Evolutionary conservation across 2,888 invertebrate species (phyloP).

Genomic region (Rhorus exstirpatorius): DNA sequence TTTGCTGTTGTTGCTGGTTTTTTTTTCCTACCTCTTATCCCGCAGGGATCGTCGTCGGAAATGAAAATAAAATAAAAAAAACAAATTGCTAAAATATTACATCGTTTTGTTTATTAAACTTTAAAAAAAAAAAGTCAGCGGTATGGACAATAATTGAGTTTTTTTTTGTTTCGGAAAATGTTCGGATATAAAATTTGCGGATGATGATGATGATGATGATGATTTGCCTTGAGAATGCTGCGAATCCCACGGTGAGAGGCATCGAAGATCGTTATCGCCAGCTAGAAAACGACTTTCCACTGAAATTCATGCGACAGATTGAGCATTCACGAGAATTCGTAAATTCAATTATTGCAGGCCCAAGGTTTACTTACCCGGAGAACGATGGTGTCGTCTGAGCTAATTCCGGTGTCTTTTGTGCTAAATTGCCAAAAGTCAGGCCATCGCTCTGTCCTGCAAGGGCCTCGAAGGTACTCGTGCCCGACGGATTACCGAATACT

Average conservation of each 20-base stretch:
- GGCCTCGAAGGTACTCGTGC: constrained; percentile 81
- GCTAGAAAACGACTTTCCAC: constrained; percentile 83
- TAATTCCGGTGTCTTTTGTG: constrained; percentile 79
- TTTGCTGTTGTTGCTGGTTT: not conserved
- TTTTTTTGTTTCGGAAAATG: not conserved
- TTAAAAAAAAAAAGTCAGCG: constrained; percentile 2
- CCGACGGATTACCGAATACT: constrained; percentile 80
- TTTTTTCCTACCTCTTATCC: not conserved
- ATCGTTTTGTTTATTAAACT: constrained; percentile 20
- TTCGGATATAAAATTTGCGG: not conserved
- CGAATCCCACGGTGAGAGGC: not conserved
- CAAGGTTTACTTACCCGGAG: constrained; percentile 79
- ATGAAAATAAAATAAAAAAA: constrained; percentile 33
- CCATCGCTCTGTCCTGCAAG: constrained; percentile 81
- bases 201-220: not conserved
- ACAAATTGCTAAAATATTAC: not conserved
- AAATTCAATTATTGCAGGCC: not conserved
- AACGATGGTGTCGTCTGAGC: constrained; percentile 80
- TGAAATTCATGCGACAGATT: constrained; percentile 69
- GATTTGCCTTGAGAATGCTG: not conserved
- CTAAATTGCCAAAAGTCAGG: constrained; percentile 79
- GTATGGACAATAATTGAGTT: constrained; percentile 18
- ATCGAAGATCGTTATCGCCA: constrained; percentile 79
- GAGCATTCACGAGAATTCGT: not conserved
- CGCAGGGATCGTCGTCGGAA: not conserved